A percentile compares a stretch with the other conserved stretches of the same genome.
Evolutionary conservation across 2,888 invertebrate genomes (phyloP).

Genomic region (Cecidostiba fungosa): DNA sequence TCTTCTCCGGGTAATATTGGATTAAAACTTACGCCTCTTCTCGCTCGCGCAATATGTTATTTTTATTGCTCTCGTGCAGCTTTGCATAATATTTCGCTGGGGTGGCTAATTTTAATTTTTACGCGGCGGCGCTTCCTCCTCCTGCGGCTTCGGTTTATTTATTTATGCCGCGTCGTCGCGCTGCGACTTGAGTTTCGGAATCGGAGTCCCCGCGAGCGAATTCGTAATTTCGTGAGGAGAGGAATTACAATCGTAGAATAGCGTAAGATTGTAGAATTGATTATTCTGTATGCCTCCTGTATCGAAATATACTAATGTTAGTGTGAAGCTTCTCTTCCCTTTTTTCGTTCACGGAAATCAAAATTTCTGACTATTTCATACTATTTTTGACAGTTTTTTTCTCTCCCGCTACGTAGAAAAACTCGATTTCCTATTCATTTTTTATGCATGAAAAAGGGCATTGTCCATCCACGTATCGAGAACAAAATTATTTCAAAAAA

Average conservation of each 20-base stretch:
- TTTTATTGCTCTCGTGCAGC: constrained; percentile 79
- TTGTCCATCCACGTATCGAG: no score
- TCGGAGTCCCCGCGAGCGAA: not conserved
- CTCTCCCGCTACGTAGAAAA: not conserved
- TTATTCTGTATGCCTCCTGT: no score
- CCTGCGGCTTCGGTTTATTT: constrained; percentile 51
- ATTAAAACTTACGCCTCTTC: constrained; percentile 80
- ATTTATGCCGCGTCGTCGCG: constrained; percentile 48
- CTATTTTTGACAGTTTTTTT: no score
- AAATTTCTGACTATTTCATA: no score
- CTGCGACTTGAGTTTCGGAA: constrained; percentile 19
- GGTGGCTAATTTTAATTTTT: constrained; percentile 79
- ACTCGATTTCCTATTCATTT: no score
- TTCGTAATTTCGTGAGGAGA: not conserved
- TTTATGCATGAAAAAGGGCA: no score
- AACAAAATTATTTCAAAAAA: not conserved
- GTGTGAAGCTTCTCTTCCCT: no score
- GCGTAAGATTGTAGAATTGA: no score
- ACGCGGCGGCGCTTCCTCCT: constrained; percentile 70
- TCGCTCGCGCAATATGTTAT: constrained; percentile 80
- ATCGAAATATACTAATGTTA: no score
- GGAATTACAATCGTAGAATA: not conserved
- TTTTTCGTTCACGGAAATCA: no score
- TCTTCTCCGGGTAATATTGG: constrained; percentile 77
- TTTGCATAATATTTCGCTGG: constrained; percentile 79